Conservation (phyloP, 2,113 vertebrate genomes). For the Amblyopsis rosae region DNA sequence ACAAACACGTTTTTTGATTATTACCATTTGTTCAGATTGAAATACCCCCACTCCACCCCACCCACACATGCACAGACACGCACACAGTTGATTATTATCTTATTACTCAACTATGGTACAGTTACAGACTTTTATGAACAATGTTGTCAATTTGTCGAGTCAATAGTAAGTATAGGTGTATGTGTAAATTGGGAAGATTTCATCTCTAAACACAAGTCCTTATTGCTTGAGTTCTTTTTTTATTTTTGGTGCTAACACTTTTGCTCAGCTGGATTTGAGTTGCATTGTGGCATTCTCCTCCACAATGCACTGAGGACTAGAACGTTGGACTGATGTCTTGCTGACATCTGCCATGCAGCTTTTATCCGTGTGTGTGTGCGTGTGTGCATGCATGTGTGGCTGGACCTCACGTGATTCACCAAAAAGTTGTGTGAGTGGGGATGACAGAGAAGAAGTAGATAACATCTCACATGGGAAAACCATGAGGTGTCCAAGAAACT, state of each 20-base stretch:
- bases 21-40: neutral
- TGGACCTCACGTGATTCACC: too few species aligned
- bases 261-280: constrained; percentile 34
- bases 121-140: too few species aligned
- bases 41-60: too few species aligned
- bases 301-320: constrained; percentile 68
- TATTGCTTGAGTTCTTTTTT: neutral
- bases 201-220: too few species aligned
- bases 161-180: too few species aligned
- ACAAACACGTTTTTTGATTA: neutral
- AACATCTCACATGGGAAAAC: constrained; percentile 16
- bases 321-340: constrained; percentile 60
- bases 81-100: too few species aligned
- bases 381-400: too few species aligned
- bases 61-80: too few species aligned
- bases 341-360: constrained; percentile 78
- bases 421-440: neutral
- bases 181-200: too few species aligned
- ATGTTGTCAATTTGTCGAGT: too few species aligned
- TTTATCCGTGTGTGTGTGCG: constrained; percentile 61
- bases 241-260: too few species aligned
- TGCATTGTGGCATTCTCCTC: constrained; percentile 41
- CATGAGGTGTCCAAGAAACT: constrained; percentile 6
- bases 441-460: constrained; percentile 16
- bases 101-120: too few species aligned